Conservation (phyloP, 1,140 invertebrate species). For the Lineus longissimus region DNA sequence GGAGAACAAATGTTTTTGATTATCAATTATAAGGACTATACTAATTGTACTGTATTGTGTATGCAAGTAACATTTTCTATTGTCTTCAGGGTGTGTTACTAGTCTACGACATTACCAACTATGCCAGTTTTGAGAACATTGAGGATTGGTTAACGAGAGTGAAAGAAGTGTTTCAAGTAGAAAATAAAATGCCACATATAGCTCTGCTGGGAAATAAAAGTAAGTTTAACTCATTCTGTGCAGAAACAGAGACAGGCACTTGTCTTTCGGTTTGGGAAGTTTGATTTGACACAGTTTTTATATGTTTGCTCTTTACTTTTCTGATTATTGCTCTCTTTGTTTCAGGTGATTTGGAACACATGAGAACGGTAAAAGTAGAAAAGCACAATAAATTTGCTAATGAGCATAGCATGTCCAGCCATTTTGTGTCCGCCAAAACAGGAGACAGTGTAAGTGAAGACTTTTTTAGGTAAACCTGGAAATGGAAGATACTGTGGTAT, state of each 20-base stretch:
- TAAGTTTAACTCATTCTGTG: constrained; percentile 39
- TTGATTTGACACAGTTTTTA: no score
- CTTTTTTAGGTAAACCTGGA: no score
- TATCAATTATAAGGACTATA: no score
- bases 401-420: constrained; percentile 69
- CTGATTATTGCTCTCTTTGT: constrained; percentile 2
- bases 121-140: constrained; percentile 74
- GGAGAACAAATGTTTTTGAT: no score
- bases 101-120: constrained; percentile 83
- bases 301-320: no score
- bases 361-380: constrained; percentile 74
- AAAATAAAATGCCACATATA: constrained; percentile 62
- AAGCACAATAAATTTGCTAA: constrained; percentile 73
- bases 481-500: no score
- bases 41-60: no score
- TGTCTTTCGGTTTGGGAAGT: no score
- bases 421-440: constrained; percentile 80
- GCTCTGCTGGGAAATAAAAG: constrained; percentile 84
- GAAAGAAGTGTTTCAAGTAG: constrained; percentile 58
- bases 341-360: constrained; percentile 78
- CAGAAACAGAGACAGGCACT: no score
- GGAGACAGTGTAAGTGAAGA: constrained; percentile 74
- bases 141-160: constrained; percentile 69
- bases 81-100: constrained; percentile 71
- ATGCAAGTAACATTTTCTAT: no score